Base-by-base conservation (phyloP, 2,888 invertebrate genomes). In the Pimpla rufipes region DNA sequence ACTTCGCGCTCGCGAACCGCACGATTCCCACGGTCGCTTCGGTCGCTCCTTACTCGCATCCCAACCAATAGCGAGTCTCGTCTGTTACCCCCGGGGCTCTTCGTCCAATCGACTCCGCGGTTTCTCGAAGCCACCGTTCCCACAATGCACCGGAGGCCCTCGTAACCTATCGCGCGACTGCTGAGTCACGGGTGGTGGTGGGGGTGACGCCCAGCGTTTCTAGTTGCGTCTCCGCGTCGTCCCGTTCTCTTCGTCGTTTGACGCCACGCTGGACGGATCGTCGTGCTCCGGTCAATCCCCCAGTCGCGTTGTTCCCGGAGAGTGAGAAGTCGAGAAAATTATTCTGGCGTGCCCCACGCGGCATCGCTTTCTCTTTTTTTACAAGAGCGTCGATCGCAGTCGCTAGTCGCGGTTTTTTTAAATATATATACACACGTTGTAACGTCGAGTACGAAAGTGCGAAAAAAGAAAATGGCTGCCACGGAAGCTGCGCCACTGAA, bases 401-500 rank as follows among this genome's bases (percentile, higher is more conserved):
- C 75, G 47, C 23, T 3, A 29, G 29, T 42, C 10, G 2, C 37
- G 37, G 13, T 4, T 29, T 62, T 35, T 35, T 47, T 47, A 29
- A 18, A 35, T 62, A 21, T n/a, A n/a, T n/a, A n/a, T n/a, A n/a
- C n/a, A n/a, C n/a, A 29, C 29, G 29, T 5, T 23, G 62, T 37
- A 16, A 16, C 13, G 11, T 62, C 35, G 18, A 55, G 29, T 37
- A 47, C 29, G n/a, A 47, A 62, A 81, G 29, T 67, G 42, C 13
- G 59, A 55, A 59, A n/a, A 23, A 66, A 18, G 47, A 79, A 23
- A 52, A 90, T 90, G 85, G 91, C 84, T n/a, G 81, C 91, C 55
- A 87, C 90, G 3, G 93, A 93, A 70, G 88, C 88, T 6, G 83
- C 87, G 11, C 88, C 85, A 37, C 88, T 89, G 0, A 92, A 92